phyloP scores from a whole-genome alignment of 2,888 invertebrate species.

The Meloe dianella region DNA sequence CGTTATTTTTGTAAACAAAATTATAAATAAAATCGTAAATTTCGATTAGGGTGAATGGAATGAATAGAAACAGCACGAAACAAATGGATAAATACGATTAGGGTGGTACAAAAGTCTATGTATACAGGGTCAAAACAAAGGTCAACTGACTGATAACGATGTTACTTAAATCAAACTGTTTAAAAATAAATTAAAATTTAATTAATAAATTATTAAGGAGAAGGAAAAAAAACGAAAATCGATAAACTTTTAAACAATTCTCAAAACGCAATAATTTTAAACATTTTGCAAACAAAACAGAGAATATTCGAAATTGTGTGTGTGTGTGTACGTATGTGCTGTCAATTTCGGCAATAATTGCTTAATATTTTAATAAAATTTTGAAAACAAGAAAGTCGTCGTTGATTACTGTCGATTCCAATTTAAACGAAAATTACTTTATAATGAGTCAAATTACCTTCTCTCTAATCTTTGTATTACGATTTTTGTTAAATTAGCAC shows the following conservation, averaged over 20 bases:
- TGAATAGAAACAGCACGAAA: background rate
- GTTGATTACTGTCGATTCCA: background rate
- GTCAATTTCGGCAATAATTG: background rate
- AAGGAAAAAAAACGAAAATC: background rate
- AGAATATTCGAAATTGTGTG: no score
- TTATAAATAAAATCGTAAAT: background rate
- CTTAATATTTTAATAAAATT: background rate
- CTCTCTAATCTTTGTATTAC: background rate
- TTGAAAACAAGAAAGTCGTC: background rate
- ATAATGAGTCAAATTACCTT: background rate
- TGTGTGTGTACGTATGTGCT: no score
- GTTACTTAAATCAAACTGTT: background rate
- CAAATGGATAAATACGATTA: background rate
- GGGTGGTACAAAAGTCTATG: conserved; percentile 3
- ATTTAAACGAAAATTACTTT: background rate
- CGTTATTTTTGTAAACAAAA: background rate
- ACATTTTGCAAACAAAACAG: no score
- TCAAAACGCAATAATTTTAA: no score
- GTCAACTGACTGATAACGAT: background rate
- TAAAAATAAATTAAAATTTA: conserved; percentile 4
- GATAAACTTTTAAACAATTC: no score
- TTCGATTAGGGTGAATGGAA: background rate
- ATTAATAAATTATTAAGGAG: background rate
- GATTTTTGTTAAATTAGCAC: background rate
- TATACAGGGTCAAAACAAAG: background rate